Conservation (phyloP, 1,140 invertebrate species). For the Venustaconcha ellipsiformis region DNA sequence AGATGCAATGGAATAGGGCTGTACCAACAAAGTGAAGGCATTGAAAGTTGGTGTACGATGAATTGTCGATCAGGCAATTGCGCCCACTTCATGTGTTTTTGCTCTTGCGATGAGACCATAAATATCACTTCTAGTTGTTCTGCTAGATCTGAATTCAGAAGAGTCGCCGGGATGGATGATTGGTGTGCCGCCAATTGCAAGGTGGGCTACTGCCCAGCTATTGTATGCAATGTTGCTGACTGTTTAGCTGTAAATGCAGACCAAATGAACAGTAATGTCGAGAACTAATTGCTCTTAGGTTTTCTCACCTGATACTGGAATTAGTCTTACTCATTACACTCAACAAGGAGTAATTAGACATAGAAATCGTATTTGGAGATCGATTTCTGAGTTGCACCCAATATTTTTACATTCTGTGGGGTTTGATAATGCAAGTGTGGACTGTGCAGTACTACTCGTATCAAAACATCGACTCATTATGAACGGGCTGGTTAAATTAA, state of each 20-base stretch:
- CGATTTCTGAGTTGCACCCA: no score
- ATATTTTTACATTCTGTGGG: no score
- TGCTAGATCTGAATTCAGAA: slow-evolving; percentile 22
- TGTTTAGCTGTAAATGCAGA: not conserved
- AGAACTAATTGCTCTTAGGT: no score
- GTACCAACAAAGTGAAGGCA: slow-evolving; percentile 29
- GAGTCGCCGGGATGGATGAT: slow-evolving; percentile 24
- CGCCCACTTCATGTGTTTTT: slow-evolving; percentile 28
- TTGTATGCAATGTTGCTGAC: slow-evolving; percentile 23
- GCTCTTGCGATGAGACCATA: slow-evolving; percentile 20
- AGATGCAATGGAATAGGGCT: slow-evolving; percentile 26
- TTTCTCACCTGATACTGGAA: no score
- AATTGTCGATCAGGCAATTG: slow-evolving; percentile 27
- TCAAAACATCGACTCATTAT: no score
- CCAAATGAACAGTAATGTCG: no score
- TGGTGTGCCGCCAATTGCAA: slow-evolving; percentile 32
- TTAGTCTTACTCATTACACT: no score
- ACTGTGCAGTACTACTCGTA: no score
- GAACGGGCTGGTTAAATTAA: no score
- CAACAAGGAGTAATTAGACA: no score
- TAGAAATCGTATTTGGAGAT: no score
- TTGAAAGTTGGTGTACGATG: slow-evolving; percentile 29
- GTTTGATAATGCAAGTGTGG: no score
- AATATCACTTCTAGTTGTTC: slow-evolving; percentile 17
- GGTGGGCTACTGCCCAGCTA: slow-evolving; percentile 29